Base-by-base conservation (phyloP, 2,113 vertebrate genomes). In the Paratilapia polleni region DNA sequence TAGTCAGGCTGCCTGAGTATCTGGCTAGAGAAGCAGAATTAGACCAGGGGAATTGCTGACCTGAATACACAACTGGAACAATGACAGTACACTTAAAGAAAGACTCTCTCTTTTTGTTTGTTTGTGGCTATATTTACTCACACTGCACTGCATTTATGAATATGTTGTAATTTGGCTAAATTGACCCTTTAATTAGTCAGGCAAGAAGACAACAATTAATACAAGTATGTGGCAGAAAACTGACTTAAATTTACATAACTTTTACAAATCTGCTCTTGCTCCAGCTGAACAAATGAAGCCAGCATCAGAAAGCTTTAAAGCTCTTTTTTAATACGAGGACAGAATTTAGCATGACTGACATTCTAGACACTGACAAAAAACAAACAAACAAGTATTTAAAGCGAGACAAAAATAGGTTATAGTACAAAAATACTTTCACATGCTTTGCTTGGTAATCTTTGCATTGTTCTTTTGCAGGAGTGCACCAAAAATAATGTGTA, bases 391-490 rank as follows among this genome's bases (percentile, higher is more conserved):
- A 80, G 77, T 83, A 74, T 73, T 58, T 54, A 80, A 85, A 91
- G n/a, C 10, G 38, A 49, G 9, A 73, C 64, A 83, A 86, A 61
- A 62, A 75, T 22, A 85, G 1, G 15, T 66, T 43, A 90, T 43
- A 54, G 54, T 91, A 91, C 63, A 92, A 93, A 91, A 91, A 93
- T 89, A 94, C 66, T n/a, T 68, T 28, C 43, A 60, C 88, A 86
- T 89, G 89, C 91, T 80, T 78, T 81, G 56, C 77, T 75, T 0
- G 1, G 58, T 83, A 34, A 79, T 49, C 5, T 89, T 43, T 87
- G 22, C 26, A 66, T 85, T 91, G 68, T 84, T 87, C 68, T 28
- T 31, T 79, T 70, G 31, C 73, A 77, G 64, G 43, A 75, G 58
- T 86, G 73, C 70, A 81, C 3, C 15, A 75, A 82, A 73, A 85